Conservation (phyloP, 2,113 vertebrate species). For the Toxotes chatareus region DNA sequence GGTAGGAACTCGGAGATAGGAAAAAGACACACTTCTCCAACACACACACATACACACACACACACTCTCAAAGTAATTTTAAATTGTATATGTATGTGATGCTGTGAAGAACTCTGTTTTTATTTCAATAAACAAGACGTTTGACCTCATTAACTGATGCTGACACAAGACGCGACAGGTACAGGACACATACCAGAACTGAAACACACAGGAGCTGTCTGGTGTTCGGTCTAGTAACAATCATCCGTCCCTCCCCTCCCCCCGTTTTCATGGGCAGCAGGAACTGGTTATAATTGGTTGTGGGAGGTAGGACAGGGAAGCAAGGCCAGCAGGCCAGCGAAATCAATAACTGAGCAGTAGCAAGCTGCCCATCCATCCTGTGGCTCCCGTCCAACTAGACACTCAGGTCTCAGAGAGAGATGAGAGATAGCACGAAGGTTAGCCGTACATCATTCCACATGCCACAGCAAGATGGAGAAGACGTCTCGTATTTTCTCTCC, state of each 20-base stretch:
- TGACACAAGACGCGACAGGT: constrained; percentile 42
- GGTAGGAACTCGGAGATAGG: constrained; percentile 64
- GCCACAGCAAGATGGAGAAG: constrained; percentile 39
- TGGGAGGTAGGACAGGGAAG: constrained; percentile 52
- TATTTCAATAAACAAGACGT: constrained; percentile 34
- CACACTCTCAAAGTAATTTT: background rate
- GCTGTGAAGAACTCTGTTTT: constrained; percentile 2
- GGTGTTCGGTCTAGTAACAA: constrained; percentile 27
- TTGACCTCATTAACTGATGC: constrained; percentile 36
- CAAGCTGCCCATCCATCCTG: constrained; percentile 69
- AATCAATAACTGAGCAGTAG: constrained; percentile 74
- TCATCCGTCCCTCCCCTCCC: background rate
- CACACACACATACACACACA: background rate
- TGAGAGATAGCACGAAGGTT: constrained; percentile 63
- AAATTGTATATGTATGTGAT: constrained; percentile 2
- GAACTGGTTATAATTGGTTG: constrained; percentile 72
- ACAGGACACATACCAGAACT: constrained; percentile 11
- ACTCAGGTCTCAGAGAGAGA: constrained; percentile 62
- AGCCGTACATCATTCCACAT: constrained; percentile 65
- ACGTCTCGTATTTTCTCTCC: constrained; percentile 21
- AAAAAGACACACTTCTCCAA: background rate
- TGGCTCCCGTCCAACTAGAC: constrained; percentile 66
- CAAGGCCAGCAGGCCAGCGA: constrained; percentile 59
- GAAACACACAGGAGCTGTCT: constrained; percentile 6
- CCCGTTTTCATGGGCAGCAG: constrained; percentile 38